These are phyloP conservation scores for Octonoba sinensis DNA, from an alignment of 2,888 invertebrate species.

Conservation along the genomic window DNA sequence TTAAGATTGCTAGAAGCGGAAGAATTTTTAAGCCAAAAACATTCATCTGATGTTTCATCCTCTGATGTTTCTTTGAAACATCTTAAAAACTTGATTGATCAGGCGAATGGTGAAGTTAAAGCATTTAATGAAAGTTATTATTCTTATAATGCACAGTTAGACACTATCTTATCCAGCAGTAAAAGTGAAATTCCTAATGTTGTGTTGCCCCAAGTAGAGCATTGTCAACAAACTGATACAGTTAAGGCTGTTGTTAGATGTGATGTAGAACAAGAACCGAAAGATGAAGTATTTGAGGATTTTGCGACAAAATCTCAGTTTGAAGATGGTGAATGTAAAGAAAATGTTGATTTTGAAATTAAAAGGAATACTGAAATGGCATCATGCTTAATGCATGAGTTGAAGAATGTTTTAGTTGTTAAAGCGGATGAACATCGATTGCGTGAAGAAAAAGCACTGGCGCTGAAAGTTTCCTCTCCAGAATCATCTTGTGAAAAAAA, in stretches of 20 bases:
- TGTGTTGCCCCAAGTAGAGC: background rate
- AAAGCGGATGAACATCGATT: conserved; percentile 55
- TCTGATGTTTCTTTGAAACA: conserved; percentile 18
- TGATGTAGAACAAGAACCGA: conserved; percentile 39
- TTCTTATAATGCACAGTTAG: background rate
- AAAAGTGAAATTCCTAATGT: background rate
- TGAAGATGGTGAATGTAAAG: background rate
- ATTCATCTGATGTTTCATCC: conserved; percentile 9
- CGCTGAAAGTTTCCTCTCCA: conserved; percentile 10
- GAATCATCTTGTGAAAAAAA: background rate
- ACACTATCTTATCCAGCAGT: background rate
- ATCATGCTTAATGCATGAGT: conserved; percentile 30
- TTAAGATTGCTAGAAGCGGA: conserved; percentile 29
- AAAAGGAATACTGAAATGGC: conserved; percentile 22
- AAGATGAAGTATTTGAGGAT: conserved; percentile 60
- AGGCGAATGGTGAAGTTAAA: conserved; percentile 11
- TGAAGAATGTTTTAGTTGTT: conserved; percentile 50
- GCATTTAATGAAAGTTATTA: background rate
- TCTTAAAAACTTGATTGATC: background rate
- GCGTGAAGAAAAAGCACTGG: conserved; percentile 48
- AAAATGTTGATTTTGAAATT: conserved; percentile 2
- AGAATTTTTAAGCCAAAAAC: conserved; percentile 11
- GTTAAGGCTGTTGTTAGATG: conserved; percentile 25
- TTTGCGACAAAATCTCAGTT: background rate
- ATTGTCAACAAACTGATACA: background rate